Base-by-base conservation (phyloP, 2,797 vertebrate species). In the Chaunax sp. region DNA sequence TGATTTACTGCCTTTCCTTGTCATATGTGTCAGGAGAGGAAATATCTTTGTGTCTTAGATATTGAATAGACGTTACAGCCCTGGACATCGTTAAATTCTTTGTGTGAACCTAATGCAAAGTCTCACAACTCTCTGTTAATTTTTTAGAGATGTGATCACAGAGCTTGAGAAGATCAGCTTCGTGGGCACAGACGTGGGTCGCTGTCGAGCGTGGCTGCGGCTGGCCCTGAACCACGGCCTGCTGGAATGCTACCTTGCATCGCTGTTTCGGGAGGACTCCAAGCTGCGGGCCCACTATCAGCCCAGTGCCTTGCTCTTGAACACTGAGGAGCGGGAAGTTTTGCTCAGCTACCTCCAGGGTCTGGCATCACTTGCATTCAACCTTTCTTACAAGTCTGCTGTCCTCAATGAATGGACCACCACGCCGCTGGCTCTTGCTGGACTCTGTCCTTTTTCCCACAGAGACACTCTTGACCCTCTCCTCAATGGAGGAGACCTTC, bases 261-360 rank as follows among this genome's bases (percentile, higher is more conserved):
- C 98, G 5, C 91, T 99, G 45, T 95, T 97, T 15, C 94, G 90
- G 12, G 97, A 99, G 71, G 92, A 87, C 33, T 86, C 93, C 52
- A 89, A 84, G 4, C 91, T 99, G 63, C 82, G 78, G 0, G 92
- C 94, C 3, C 95, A 94, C 76, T 99, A 99, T 78, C 97, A 96
- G 77, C 92, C 94, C 0, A 85, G 86, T 0, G 96, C 97, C 8
- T 89, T 99, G 72, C 94, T 99, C 14, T 89, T 97, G 13, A 93
- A 99, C 3, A 1, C 90, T 0, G 98, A 99, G 80, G 96, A 98
- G 60, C 94, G 95, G 0, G 96, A 98, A 65, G 96, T 98, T 6
- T 94, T 99, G 61, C 95, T 99, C 60, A 98, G 95, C 88, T 97
- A 98, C 85, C 87, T 99, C 79, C 97, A 98, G 83, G 98, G 97